These are phyloP conservation scores for Eupsilia transversa DNA, from an alignment of 2,888 invertebrate genomes.

Conservation along the genomic window DNA sequence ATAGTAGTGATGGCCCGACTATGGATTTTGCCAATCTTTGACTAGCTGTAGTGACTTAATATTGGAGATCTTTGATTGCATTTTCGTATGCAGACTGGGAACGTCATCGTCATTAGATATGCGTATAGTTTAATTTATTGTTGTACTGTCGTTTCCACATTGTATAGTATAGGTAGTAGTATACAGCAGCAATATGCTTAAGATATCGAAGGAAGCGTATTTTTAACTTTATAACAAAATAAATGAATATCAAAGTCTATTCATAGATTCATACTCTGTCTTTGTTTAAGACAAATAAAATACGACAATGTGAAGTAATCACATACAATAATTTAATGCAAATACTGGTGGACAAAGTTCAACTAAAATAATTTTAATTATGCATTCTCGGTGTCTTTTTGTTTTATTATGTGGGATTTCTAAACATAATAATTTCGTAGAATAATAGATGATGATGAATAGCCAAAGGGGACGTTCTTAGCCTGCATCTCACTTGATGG, in stretches of 20 bases:
- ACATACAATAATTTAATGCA: conserved; percentile 13
- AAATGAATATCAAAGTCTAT: not conserved
- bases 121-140: no score
- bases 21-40: no score
- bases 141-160: no score
- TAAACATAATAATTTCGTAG: not conserved
- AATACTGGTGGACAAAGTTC: conserved; percentile 33
- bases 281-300: conserved; percentile 1
- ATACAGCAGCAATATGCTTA: no score
- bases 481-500: no score
- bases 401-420: not conserved
- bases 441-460: not conserved
- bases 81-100: no score
- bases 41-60: no score
- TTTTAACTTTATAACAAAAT: not conserved
- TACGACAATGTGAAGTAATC: not conserved
- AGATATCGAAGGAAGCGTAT: not conserved
- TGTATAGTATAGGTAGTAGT: no score
- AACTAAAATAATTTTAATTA: conserved; percentile 6
- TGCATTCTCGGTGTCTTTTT: not conserved
- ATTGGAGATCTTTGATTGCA: no score
- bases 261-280: not conserved
- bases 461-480: no score
- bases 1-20: no score
- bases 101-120: no score